phyloP scores from a whole-genome alignment of 2,113 vertebrate genomes.

The Saguinus imperator region DNA sequence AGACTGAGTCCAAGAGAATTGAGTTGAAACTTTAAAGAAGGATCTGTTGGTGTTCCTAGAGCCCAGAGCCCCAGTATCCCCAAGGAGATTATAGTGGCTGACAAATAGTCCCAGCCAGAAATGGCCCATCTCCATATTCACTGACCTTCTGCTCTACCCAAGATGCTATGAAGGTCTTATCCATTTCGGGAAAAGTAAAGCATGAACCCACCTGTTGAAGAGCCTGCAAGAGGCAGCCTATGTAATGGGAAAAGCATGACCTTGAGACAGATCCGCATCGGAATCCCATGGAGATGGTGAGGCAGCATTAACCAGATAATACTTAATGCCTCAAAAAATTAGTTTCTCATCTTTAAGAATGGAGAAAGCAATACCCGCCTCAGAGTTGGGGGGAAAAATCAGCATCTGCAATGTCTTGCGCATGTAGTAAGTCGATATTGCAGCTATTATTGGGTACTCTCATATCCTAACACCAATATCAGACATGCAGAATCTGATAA shows the following conservation, averaged over 20 bases:
- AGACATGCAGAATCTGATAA: not conserved
- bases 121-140: not conserved
- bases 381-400: not conserved
- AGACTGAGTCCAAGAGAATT: not conserved
- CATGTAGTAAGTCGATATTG: not conserved
- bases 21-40: not conserved
- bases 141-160: not conserved
- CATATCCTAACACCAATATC: not conserved
- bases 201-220: not conserved
- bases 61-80: not conserved
- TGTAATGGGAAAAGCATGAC: not conserved
- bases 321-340: not conserved
- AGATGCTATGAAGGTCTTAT: not conserved
- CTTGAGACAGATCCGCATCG: not conserved
- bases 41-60: not conserved
- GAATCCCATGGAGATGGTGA: not conserved
- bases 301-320: not conserved
- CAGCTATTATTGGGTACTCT: not conserved
- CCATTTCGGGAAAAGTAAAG: not conserved
- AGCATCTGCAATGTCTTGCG: not conserved
- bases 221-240: not conserved
- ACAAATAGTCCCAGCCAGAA: not conserved
- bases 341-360: not conserved
- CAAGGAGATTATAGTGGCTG: not conserved
- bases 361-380: not conserved